phyloP scores from a whole-genome alignment of 2,888 invertebrate genomes.

The Rosalia funebris region DNA sequence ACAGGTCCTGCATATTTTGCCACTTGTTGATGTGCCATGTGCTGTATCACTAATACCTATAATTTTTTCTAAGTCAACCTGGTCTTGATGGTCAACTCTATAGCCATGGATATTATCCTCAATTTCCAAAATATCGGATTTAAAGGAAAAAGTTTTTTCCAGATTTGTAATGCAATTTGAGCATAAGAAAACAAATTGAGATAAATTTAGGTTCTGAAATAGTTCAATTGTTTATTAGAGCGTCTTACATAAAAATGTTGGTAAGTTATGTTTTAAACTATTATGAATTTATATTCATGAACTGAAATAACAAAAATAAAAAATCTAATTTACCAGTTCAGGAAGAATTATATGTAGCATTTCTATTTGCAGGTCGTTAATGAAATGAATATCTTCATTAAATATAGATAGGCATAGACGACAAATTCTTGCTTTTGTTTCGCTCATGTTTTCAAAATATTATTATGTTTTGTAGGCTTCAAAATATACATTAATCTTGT shows the following conservation, averaged over 20 bases:
- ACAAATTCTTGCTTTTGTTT: conserved; percentile 12
- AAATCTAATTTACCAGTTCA: conserved; percentile 18
- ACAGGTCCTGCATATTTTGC: conserved; percentile 27
- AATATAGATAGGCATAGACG: conserved; percentile 13
- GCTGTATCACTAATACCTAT: conserved; percentile 9
- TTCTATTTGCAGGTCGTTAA: conserved; percentile 3
- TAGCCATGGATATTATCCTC: conserved; percentile 27
- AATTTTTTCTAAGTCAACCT: conserved; percentile 26
- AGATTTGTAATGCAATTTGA: conserved; percentile 4
- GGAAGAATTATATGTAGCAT: conserved; percentile 27
- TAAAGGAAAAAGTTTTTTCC: conserved; percentile 16
- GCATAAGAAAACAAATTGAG: conserved; percentile 9
- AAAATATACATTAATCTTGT: background rate
- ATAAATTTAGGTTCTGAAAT: conserved; percentile 18
- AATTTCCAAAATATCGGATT: conserved; percentile 23
- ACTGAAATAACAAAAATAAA: too few relatives aligned
- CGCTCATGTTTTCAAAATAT: conserved; percentile 5
- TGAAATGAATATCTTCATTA: background rate
- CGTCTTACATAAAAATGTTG: too few relatives aligned
- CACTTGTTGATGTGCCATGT: background rate
- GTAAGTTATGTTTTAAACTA: too few relatives aligned
- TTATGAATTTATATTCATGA: too few relatives aligned
- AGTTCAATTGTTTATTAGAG: background rate
- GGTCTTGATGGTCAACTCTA: conserved; percentile 8
- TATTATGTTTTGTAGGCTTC: background rate